Evolutionary conservation across 2,797 vertebrate genomes (phyloP).

Genomic region (Neosilurus hyrtlii): DNA sequence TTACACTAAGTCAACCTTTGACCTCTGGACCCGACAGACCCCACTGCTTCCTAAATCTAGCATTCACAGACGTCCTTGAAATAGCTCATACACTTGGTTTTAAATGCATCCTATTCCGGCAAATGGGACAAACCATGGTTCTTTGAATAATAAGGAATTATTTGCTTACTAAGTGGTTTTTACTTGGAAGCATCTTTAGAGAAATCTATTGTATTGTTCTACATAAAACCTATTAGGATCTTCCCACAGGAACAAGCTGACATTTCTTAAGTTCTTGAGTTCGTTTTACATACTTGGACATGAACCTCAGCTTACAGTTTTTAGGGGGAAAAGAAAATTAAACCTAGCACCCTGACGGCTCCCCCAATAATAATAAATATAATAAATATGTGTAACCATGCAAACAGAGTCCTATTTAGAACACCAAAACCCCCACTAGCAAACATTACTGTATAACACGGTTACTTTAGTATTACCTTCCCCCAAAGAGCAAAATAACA

Average conservation of each 20-base stretch:
- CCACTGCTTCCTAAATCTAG: slow-evolving; percentile 35
- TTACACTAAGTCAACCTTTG: slow-evolving; percentile 35
- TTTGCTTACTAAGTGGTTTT: background rate
- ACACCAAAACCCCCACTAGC: background rate
- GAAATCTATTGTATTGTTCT: background rate
- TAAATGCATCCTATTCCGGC: background rate
- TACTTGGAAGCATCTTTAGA: background rate
- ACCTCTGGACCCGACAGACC: slow-evolving; percentile 22
- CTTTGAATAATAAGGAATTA: background rate
- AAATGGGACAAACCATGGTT: background rate
- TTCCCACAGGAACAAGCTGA: too few species aligned
- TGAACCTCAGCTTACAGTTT: background rate
- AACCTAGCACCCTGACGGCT: too few species aligned
- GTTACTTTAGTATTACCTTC: background rate
- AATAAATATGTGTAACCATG: background rate
- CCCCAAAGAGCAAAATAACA: background rate
- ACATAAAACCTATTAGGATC: background rate
- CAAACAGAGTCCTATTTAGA: background rate
- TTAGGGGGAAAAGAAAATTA: background rate
- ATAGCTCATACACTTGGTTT: slow-evolving; percentile 9
- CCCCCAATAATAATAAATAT: too few species aligned
- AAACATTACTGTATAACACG: background rate
- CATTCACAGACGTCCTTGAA: slow-evolving; percentile 30
- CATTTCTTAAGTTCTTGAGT: too few species aligned
- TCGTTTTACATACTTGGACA: background rate